phyloP scores from a whole-genome alignment of 2,888 invertebrate species.

The Brachypterus glaber region DNA sequence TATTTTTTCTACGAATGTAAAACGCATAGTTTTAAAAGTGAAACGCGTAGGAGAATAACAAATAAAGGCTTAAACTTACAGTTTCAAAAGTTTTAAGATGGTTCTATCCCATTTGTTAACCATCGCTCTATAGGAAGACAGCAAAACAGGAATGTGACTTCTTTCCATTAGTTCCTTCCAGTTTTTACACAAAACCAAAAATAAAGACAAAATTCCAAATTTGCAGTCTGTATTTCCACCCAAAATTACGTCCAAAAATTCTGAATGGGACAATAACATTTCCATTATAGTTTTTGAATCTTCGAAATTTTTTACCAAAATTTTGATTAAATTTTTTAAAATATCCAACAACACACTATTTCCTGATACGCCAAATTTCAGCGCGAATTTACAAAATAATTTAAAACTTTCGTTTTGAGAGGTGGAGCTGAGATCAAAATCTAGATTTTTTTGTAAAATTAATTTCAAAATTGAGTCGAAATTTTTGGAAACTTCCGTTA shows the following conservation, averaged over 20 bases:
- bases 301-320: slow-evolving; percentile 44
- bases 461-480: slow-evolving; percentile 22
- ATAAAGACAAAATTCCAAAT: slow-evolving; percentile 54
- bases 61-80: too few relatives aligned
- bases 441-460: slow-evolving; percentile 13
- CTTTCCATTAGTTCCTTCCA: slow-evolving; percentile 56
- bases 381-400: slow-evolving; percentile 51
- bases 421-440: slow-evolving; percentile 16
- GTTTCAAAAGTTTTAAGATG: slow-evolving; percentile 59
- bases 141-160: slow-evolving; percentile 62
- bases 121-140: slow-evolving; percentile 71
- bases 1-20: too few relatives aligned
- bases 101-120: slow-evolving; percentile 59
- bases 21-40: too few relatives aligned
- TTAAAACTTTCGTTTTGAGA: slow-evolving; percentile 46
- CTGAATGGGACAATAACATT: slow-evolving; percentile 68
- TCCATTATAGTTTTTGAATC: slow-evolving; percentile 52
- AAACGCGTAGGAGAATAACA: too few relatives aligned
- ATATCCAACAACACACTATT: slow-evolving; percentile 35
- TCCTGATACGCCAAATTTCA: slow-evolving; percentile 53
- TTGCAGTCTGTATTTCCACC: slow-evolving; percentile 44
- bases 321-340: slow-evolving; percentile 46
- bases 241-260: slow-evolving; percentile 62
- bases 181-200: slow-evolving; percentile 53
- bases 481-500: slow-evolving; percentile 20